Percentiles rank a stretch among this genome's conserved stretches.
Evolutionary conservation across 64 coral and sea anemone species (phyloP).

Genomic region (Stylophora pistillata): DNA sequence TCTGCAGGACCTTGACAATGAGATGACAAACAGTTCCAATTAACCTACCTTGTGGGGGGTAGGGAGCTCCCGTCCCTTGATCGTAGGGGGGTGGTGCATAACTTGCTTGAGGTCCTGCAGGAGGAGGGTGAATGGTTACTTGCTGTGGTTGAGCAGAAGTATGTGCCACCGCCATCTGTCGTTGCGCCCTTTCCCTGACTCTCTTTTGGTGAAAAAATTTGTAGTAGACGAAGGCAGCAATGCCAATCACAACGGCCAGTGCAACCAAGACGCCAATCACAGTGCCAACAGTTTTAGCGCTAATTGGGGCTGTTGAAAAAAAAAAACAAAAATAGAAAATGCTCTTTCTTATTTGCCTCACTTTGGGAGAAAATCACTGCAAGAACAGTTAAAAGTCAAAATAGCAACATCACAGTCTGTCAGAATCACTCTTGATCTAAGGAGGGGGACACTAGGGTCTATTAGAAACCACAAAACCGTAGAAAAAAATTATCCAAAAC

Average conservation of each 20-base stretch:
- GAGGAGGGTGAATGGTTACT: neutral
- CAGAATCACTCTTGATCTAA: too few species aligned
- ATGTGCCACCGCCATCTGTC: neutral
- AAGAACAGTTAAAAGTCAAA: too few species aligned
- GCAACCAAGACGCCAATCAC: neutral
- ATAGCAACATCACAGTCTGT: too few species aligned
- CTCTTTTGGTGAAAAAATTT: neutral
- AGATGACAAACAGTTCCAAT: neutral
- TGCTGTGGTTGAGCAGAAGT: neutral
- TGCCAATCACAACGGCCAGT: neutral
- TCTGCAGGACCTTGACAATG: neutral
- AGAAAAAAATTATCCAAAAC: too few species aligned
- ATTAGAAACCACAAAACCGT: too few species aligned
- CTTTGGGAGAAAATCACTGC: too few species aligned
- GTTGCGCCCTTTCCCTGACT: neutral
- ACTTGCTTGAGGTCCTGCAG: neutral
- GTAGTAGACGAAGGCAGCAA: neutral
- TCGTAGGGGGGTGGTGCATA: constrained; percentile 23
- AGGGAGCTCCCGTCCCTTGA: neutral
- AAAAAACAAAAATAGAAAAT: neutral
- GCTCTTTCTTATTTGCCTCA: too few species aligned
- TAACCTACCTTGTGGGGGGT: constrained; percentile 2
- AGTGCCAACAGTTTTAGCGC: neutral
- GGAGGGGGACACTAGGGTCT: too few species aligned
- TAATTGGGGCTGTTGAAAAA: neutral